Conservation (phyloP, 2,113 vertebrate genomes). For the Leucoraja erinaceus region DNA sequence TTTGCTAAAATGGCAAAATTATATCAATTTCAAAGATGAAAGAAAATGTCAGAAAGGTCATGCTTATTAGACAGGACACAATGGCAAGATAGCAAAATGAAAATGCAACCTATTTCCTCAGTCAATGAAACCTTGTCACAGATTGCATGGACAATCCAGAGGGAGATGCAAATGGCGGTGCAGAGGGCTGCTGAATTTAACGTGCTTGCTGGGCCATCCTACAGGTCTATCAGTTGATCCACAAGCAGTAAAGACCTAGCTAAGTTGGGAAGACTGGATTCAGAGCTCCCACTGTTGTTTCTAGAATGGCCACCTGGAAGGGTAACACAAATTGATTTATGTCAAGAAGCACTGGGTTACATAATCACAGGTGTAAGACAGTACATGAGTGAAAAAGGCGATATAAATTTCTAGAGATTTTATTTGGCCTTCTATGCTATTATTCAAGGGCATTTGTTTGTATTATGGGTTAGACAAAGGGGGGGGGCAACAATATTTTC, state of each 20-base stretch:
- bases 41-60: conserved; percentile 16
- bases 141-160: neutral
- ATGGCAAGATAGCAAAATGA: neutral
- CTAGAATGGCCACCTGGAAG: conserved; percentile 95
- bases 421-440: conserved; percentile 51
- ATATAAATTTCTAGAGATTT: conserved; percentile 47
- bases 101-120: conserved; percentile 24
- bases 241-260: conserved; percentile 98
- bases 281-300: conserved; percentile 99
- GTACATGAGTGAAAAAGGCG: conserved; percentile 45
- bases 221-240: conserved; percentile 99
- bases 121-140: conserved; percentile 12
- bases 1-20: conserved; percentile 2
- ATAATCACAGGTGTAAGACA: conserved; percentile 36
- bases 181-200: conserved; percentile 58
- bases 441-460: neutral
- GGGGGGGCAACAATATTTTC: too few species aligned
- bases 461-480: neutral
- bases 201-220: conserved; percentile 70
- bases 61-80: conserved; percentile 29
- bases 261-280: conserved; percentile 98
- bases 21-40: neutral
- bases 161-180: conserved; percentile 21
- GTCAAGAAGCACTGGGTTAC: conserved; percentile 45
- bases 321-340: conserved; percentile 75